Evolutionary conservation across 2,797 vertebrate genomes (phyloP).

Genomic region (Dendrocincla fuliginosa): DNA sequence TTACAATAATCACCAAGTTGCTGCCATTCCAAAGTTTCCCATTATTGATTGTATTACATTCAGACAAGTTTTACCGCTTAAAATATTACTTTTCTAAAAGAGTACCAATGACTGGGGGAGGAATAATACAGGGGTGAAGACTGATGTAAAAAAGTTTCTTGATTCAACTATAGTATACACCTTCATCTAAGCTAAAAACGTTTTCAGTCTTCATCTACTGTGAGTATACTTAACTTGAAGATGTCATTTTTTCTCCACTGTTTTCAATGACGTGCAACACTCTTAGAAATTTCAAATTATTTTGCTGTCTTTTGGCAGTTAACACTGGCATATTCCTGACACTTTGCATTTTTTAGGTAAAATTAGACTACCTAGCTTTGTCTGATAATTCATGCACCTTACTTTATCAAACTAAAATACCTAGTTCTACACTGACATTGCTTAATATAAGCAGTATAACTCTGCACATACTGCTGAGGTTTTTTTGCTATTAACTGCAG

Average conservation of each 20-base stretch:
- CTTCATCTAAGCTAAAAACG: background rate
- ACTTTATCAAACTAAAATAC: background rate
- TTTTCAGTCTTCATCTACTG: background rate
- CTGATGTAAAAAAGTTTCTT: background rate
- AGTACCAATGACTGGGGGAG: background rate
- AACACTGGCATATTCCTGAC: background rate
- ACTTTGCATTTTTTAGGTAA: background rate
- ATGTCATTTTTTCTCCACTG: background rate
- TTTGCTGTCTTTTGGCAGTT: background rate
- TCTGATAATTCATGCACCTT: background rate
- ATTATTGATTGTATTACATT: background rate
- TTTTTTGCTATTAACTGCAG: slow-evolving; percentile 23
- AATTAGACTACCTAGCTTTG: background rate
- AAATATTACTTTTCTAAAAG: background rate
- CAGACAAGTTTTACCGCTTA: background rate
- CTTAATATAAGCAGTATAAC: background rate
- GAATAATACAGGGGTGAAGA: background rate
- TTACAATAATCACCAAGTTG: background rate
- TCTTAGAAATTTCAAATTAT: background rate
- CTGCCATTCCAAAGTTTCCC: background rate
- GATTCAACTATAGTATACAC: background rate
- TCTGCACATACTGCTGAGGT: background rate
- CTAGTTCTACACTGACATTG: background rate
- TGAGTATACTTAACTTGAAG: background rate
- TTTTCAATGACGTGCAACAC: background rate